These are phyloP conservation scores for Melanargia galathea DNA, from an alignment of 2,888 invertebrate species.

Conservation along the genomic window DNA sequence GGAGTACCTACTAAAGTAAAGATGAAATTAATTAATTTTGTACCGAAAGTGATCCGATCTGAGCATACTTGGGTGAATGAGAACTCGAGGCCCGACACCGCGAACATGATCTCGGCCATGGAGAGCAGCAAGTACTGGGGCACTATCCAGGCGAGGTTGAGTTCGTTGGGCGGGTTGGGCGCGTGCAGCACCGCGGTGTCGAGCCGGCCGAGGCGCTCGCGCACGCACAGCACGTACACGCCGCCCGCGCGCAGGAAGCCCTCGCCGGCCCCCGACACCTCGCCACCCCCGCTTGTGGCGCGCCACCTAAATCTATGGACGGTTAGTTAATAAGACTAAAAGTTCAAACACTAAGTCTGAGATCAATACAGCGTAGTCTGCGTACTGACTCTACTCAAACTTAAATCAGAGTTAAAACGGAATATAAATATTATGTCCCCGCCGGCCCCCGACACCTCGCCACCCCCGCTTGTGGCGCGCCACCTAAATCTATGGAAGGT, in stretches of 20 bases:
- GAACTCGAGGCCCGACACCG: constrained; percentile 91
- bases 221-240: constrained; percentile 82
- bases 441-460: constrained; percentile 61
- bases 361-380: too few species aligned
- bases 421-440: too few species aligned
- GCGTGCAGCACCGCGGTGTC: constrained; percentile 82
- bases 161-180: constrained; percentile 84
- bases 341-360: too few species aligned
- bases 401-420: too few species aligned
- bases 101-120: constrained; percentile 91
- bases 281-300: constrained; percentile 58
- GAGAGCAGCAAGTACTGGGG: constrained; percentile 92
- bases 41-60: neutral
- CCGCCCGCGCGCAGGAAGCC: constrained; percentile 69
- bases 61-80: constrained; percentile 86
- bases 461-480: constrained; percentile 61
- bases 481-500: constrained; percentile 58
- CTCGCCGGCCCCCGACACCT: constrained; percentile 62
- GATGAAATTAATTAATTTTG: too few species aligned
- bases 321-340: too few species aligned
- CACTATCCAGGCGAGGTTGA: constrained; percentile 87
- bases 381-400: too few species aligned
- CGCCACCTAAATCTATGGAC: constrained; percentile 64
- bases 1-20: too few species aligned
- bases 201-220: constrained; percentile 74